Evolutionary conservation across 2,888 invertebrate genomes (phyloP).

Genomic region (Germaria angustata): DNA sequence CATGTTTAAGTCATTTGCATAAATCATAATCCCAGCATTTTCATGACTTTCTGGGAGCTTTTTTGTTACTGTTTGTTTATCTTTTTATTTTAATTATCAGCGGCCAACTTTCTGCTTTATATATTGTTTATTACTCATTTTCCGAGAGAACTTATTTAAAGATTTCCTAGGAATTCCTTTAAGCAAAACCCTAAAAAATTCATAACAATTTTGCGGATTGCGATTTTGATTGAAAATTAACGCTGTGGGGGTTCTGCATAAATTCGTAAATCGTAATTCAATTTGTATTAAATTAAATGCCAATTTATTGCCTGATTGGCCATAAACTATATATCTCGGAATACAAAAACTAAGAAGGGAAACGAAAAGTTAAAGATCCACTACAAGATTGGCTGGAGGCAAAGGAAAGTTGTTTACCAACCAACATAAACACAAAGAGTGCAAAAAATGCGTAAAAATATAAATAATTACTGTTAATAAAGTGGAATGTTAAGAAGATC

Average conservation of each 20-base stretch:
- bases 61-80: no score
- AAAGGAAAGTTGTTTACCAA: conserved; percentile 42
- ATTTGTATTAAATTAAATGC: conserved; percentile 79
- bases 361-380: neutral
- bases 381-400: conserved; percentile 18
- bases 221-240: conserved; percentile 77
- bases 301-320: conserved; percentile 75
- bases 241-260: conserved; percentile 75
- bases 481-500: conserved; percentile 59
- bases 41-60: no score
- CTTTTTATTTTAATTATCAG: no score
- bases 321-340: conserved; percentile 64
- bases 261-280: conserved; percentile 73
- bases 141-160: no score
- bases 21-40: no score
- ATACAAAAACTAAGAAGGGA: conserved; percentile 2
- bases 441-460: conserved; percentile 40
- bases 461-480: conserved; percentile 63
- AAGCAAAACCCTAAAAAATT: neutral
- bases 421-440: neutral
- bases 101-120: no score
- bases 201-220: conserved; percentile 76
- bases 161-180: neutral
- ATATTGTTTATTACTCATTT: no score
- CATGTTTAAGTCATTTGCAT: no score